Evolutionary conservation across 2,113 vertebrate species (phyloP).

Genomic region (Nanorana parkeri): DNA sequence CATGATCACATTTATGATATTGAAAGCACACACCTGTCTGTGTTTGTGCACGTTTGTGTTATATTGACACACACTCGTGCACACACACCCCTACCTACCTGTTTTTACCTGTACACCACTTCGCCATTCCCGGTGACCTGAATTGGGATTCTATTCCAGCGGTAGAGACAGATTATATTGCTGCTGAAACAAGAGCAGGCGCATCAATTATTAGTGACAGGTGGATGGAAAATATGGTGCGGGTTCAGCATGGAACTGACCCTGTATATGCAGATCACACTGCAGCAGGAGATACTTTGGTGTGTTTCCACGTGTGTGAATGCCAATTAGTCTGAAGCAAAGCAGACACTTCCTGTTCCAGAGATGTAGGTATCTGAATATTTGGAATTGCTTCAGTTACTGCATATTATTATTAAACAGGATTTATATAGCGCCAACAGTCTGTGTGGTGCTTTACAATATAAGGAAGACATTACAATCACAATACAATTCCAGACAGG

Average conservation of each 20-base stretch:
- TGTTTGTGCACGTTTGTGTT: too few relatives aligned
- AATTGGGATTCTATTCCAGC: conserved; percentile 64
- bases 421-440: too few relatives aligned
- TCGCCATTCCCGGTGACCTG: conserved; percentile 58
- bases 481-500: too few relatives aligned
- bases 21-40: too few relatives aligned
- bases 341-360: too few relatives aligned
- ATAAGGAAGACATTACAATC: too few relatives aligned
- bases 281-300: not conserved
- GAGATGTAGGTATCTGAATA: too few relatives aligned
- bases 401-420: too few relatives aligned
- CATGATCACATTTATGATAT: too few relatives aligned
- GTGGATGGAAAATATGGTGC: conserved; percentile 62
- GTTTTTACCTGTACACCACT: not conserved
- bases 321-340: not conserved
- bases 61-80: not conserved
- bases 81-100: too few relatives aligned
- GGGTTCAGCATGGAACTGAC: conserved; percentile 58
- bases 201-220: conserved; percentile 66
- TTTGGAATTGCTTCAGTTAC: too few relatives aligned
- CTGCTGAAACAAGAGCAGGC: conserved; percentile 69
- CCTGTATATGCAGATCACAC: not conserved
- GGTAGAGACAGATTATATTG: conserved; percentile 64
- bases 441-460: too few relatives aligned
- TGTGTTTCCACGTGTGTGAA: not conserved